Conservation (phyloP, 2,797 vertebrate species). For the Hippocampus kuda region DNA sequence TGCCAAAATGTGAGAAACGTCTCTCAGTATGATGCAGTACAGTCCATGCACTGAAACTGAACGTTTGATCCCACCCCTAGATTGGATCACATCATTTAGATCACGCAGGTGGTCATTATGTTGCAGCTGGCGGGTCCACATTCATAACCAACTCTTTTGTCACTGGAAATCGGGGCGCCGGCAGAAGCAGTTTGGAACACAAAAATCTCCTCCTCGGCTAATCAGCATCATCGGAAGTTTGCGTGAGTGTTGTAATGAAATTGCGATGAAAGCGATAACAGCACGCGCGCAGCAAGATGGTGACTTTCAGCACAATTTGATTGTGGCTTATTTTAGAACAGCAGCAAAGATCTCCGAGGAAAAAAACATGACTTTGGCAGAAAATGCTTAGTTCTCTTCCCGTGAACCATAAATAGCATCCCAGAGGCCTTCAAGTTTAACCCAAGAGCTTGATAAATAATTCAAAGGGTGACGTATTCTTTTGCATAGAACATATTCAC, state of each 20-base stretch:
- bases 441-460: slow-evolving; percentile 31
- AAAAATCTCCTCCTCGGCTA: not conserved
- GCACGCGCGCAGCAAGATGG: not conserved
- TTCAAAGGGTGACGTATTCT: slow-evolving; percentile 24
- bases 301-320: not conserved
- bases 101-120: not conserved
- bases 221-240: not conserved
- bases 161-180: not conserved
- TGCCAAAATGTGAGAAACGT: not conserved
- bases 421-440: slow-evolving; percentile 10
- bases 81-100: too few species aligned
- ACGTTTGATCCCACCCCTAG: too few species aligned
- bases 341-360: not conserved
- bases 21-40: not conserved
- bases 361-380: not conserved
- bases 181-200: not conserved
- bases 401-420: not conserved
- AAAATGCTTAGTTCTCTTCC: not conserved
- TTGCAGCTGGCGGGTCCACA: not conserved
- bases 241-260: not conserved
- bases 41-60: too few species aligned
- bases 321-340: not conserved
- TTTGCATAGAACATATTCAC: slow-evolving; percentile 20
- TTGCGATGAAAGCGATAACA: not conserved
- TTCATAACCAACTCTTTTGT: not conserved